These are phyloP conservation scores for Euclidia mi DNA, from an alignment of 2,888 invertebrate genomes.

Conservation along the genomic window DNA sequence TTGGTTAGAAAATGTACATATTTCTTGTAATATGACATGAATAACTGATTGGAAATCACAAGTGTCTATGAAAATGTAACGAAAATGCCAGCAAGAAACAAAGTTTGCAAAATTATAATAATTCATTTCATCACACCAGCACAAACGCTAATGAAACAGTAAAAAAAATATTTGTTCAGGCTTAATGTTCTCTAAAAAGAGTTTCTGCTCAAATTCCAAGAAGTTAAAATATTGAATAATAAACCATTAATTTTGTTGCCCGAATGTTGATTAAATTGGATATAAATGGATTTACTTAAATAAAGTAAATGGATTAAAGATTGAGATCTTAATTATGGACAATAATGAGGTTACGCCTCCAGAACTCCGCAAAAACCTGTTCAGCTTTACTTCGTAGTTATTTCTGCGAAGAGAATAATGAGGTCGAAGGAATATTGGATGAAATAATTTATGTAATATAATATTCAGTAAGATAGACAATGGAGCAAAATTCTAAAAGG, in stretches of 20 bases:
- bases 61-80: no score
- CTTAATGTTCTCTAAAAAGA: background rate
- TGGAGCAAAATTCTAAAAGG: no score
- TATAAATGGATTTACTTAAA: constrained; percentile 11
- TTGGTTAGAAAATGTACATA: no score
- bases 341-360: background rate
- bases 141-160: background rate
- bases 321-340: constrained; percentile 12
- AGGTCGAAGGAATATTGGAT: background rate
- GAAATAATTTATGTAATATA: no score
- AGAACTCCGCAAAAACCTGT: background rate
- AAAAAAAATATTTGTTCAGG: no score
- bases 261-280: background rate
- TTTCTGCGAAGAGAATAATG: background rate
- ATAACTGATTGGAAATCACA: no score
- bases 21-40: no score
- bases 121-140: background rate
- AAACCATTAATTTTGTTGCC: background rate
- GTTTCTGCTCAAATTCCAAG: background rate
- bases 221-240: constrained; percentile 6
- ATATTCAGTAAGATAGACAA: no score
- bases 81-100: no score
- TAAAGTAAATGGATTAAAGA: constrained; percentile 11
- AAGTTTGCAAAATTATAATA: no score
- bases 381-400: background rate